Evolutionary conservation across 2,113 vertebrate species (phyloP).

Genomic region (Syrrhaptes paradoxus): DNA sequence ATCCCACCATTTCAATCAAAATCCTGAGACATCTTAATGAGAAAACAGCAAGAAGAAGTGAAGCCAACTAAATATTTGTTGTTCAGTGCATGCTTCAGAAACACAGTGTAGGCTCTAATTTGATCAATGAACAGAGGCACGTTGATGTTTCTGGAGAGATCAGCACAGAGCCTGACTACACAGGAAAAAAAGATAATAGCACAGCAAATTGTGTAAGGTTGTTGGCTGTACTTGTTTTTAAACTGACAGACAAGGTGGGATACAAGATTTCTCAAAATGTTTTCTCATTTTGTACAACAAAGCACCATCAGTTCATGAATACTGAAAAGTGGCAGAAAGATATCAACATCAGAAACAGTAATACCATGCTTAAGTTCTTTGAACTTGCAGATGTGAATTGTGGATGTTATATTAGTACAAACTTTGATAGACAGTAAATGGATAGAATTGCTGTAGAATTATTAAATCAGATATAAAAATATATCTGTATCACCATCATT

Average conservation of each 20-base stretch:
- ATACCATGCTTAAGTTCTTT: neutral
- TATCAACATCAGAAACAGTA: neutral
- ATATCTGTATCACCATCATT: neutral
- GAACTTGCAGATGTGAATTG: neutral
- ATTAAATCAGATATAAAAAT: constrained; percentile 18
- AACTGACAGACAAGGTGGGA: neutral
- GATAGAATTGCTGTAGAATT: neutral
- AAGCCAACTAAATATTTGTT: neutral
- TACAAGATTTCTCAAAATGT: neutral
- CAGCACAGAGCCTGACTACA: neutral
- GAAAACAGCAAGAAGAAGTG: neutral
- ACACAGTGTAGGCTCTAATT: neutral
- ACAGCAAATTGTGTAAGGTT: neutral
- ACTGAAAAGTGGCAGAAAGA: neutral
- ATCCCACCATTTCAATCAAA: neutral
- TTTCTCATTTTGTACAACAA: neutral
- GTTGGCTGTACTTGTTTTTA: neutral
- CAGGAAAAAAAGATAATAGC: neutral
- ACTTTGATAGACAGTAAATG: neutral
- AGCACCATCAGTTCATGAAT: neutral
- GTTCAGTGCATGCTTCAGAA: neutral
- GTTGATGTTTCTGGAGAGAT: neutral
- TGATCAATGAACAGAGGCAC: neutral
- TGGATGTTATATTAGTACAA: neutral
- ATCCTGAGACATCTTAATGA: neutral